Conservation (phyloP, 2,888 invertebrate species). For the Epinotia brunnichana region DNA sequence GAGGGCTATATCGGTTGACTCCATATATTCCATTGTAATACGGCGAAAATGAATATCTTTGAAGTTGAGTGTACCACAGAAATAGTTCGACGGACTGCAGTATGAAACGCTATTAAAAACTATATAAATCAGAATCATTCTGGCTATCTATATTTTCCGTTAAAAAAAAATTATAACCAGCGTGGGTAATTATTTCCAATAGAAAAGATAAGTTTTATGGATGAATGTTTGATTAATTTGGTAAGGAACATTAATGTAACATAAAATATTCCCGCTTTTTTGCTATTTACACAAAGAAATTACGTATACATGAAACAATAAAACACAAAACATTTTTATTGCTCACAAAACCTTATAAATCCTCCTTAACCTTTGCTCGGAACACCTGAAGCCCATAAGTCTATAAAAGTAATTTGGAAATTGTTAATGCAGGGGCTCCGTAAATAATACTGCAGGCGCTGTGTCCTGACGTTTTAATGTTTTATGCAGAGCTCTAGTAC, state of each 20-base stretch:
- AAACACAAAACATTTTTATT: constrained; percentile 35
- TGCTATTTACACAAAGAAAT: background rate
- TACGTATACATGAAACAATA: constrained; percentile 16
- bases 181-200: too few species aligned
- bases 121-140: too few species aligned
- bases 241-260: background rate
- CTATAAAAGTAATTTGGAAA: constrained; percentile 71
- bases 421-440: constrained; percentile 67
- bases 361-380: constrained; percentile 41
- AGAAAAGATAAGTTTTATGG: too few species aligned
- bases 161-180: too few species aligned
- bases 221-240: too few species aligned
- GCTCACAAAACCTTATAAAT: constrained; percentile 37
- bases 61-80: too few species aligned
- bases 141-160: too few species aligned
- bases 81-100: too few species aligned
- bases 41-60: too few species aligned
- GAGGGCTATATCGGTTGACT: too few species aligned
- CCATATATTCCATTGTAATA: too few species aligned
- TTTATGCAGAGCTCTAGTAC: constrained; percentile 76
- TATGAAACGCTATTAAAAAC: too few species aligned
- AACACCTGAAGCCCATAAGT: constrained; percentile 53
- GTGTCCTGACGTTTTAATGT: constrained; percentile 76
- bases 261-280: background rate
- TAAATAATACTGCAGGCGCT: constrained; percentile 74